These are phyloP conservation scores for Tetramorium parvispinum DNA, from an alignment of 1,140 invertebrate genomes.

Conservation along the genomic window DNA sequence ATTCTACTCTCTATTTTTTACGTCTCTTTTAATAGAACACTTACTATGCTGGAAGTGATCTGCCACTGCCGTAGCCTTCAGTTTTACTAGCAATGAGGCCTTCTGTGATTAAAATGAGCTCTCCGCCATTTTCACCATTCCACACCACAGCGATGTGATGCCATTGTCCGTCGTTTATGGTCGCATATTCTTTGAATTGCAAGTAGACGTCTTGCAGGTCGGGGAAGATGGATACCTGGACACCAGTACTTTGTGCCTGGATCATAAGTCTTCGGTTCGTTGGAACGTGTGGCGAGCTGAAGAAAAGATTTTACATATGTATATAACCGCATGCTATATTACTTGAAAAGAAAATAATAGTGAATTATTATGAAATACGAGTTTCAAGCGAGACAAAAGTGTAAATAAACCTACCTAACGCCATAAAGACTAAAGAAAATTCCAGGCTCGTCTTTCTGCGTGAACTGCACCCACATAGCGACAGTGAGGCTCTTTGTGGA, in stretches of 20 bases:
- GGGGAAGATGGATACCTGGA: slow-evolving; percentile 95
- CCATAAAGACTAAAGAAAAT: slow-evolving; percentile 97
- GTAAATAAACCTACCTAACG: slow-evolving; percentile 87
- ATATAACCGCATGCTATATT: background rate
- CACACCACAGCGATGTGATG: slow-evolving; percentile 98
- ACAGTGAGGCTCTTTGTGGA: slow-evolving; percentile 93
- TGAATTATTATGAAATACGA: background rate
- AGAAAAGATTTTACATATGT: slow-evolving; percentile 53
- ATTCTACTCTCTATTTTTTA: slow-evolving; percentile 15
- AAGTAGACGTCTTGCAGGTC: slow-evolving; percentile 96
- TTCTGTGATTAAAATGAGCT: slow-evolving; percentile 95
- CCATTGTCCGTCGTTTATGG: slow-evolving; percentile 98
- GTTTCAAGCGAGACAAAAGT: background rate
- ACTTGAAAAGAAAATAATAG: background rate
- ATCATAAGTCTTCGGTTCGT: slow-evolving; percentile 92
- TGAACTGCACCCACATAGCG: slow-evolving; percentile 98
- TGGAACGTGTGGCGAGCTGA: slow-evolving; percentile 92
- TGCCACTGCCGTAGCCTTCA: slow-evolving; percentile 93
- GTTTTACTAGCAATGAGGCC: slow-evolving; percentile 96
- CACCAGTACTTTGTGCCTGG: slow-evolving; percentile 95
- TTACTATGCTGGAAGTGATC: slow-evolving; percentile 92
- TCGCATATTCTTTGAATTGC: slow-evolving; percentile 95
- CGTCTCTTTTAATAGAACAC: slow-evolving; percentile 72
- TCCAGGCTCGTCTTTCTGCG: slow-evolving; percentile 94
- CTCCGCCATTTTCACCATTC: slow-evolving; percentile 94